Conservation (phyloP, 2,113 vertebrate species). For the Agelaius phoeniceus region DNA sequence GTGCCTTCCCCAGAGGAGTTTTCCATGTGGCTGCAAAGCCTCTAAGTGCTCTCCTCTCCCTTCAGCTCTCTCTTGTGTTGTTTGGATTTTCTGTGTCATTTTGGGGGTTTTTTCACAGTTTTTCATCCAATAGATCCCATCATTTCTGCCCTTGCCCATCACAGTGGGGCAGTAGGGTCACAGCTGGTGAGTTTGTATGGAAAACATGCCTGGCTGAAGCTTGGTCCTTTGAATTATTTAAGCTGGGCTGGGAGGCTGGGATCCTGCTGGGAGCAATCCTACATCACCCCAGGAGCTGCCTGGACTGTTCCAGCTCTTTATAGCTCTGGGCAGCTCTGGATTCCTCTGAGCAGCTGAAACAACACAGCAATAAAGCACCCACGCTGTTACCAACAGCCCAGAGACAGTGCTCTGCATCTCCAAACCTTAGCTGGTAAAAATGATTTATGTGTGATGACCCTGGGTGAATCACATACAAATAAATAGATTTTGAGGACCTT, state of each 20-base stretch:
- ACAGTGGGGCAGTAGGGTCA: background rate
- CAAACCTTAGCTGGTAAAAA: background rate
- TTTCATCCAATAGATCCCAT: background rate
- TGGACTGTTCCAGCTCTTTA: slow-evolving; percentile 3
- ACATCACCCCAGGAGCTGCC: background rate
- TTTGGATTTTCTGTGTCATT: background rate
- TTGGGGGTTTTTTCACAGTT: background rate
- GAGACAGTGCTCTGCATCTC: background rate
- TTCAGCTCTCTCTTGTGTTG: background rate
- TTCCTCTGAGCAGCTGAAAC: slow-evolving; percentile 11
- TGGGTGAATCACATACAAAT: background rate
- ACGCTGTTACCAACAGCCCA: background rate
- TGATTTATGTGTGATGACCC: background rate
- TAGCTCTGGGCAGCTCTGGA: background rate
- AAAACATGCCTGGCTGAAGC: background rate
- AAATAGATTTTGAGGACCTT: background rate
- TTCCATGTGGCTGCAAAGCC: background rate
- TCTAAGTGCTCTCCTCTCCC: background rate
- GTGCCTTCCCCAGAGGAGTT: background rate
- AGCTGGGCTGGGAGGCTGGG: background rate
- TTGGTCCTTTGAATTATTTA: background rate
- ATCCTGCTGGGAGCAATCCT: background rate
- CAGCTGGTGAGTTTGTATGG: background rate
- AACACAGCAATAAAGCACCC: background rate
- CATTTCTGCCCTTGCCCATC: background rate